These are phyloP conservation scores for Elymnias hypermnestra DNA, from an alignment of 1,140 invertebrate genomes.

Conservation along the genomic window DNA sequence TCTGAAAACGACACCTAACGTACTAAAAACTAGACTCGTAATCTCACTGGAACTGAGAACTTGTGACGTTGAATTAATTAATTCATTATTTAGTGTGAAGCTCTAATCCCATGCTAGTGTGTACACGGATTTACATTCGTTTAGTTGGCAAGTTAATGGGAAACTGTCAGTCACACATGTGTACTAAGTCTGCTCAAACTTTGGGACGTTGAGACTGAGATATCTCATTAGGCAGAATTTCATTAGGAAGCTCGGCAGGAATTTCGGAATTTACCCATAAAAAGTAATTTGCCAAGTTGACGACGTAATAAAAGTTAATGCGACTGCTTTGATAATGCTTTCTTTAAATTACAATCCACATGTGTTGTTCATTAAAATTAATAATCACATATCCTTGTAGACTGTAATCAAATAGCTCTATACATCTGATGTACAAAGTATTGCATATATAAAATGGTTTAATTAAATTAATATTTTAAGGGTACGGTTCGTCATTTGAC, in stretches of 20 bases:
- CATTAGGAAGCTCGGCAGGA: slow-evolving; percentile 12
- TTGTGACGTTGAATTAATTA: slow-evolving; percentile 46
- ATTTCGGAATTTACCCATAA: slow-evolving; percentile 12
- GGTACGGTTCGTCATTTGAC: no score
- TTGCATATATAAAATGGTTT: no score
- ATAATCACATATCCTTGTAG: no score
- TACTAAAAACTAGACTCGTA: slow-evolving; percentile 12
- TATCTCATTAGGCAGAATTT: slow-evolving; percentile 22
- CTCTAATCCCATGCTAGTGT: slow-evolving; percentile 14
- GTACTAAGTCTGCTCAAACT: slow-evolving; percentile 14
- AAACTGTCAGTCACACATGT: slow-evolving; percentile 16
- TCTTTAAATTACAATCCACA: no score
- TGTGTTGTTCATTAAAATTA: no score
- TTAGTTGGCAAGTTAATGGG: slow-evolving; percentile 24
- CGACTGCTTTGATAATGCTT: no score
- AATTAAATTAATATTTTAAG: no score
- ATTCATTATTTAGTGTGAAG: slow-evolving; percentile 43
- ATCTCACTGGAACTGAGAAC: slow-evolving; percentile 22
- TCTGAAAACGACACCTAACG: slow-evolving; percentile 14
- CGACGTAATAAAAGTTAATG: slow-evolving; percentile 16
- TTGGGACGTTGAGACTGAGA: slow-evolving; percentile 12
- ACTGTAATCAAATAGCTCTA: no score
- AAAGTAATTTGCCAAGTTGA: slow-evolving; percentile 12
- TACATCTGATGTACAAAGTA: no score
- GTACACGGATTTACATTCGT: slow-evolving; percentile 27